These are phyloP conservation scores for Melanophora roralis DNA, from an alignment of 2,888 invertebrate genomes.

Conservation along the genomic window DNA sequence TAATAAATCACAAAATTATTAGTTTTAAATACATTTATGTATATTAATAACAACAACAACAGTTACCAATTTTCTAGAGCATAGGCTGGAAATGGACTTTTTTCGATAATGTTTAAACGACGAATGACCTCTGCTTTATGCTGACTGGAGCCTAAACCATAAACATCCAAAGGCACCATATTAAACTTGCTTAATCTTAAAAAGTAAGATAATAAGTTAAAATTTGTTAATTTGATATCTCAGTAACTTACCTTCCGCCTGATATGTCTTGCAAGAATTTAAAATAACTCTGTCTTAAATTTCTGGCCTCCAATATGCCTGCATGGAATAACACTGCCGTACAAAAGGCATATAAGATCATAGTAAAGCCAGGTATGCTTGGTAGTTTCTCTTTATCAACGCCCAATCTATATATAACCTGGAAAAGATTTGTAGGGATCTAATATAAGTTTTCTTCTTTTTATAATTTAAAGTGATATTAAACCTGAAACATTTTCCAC, in stretches of 20 bases:
- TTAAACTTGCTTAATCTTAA: slow-evolving; percentile 81
- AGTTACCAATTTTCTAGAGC: slow-evolving; percentile 67
- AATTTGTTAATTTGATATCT: too few species aligned
- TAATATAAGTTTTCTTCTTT: too few species aligned
- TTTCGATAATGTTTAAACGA: slow-evolving; percentile 67
- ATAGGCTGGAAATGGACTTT: slow-evolving; percentile 65
- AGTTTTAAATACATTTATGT: background rate
- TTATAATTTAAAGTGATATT: background rate
- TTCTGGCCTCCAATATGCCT: slow-evolving; percentile 87
- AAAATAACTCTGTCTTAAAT: slow-evolving; percentile 88
- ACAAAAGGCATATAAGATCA: slow-evolving; percentile 85
- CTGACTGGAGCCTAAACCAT: slow-evolving; percentile 80
- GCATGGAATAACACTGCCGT: slow-evolving; percentile 88
- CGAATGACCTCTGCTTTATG: slow-evolving; percentile 77
- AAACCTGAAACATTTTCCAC: slow-evolving; percentile 89
- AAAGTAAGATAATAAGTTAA: background rate
- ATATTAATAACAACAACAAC: too few species aligned
- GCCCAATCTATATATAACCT: slow-evolving; percentile 86
- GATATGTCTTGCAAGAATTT: slow-evolving; percentile 87
- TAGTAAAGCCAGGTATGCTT: slow-evolving; percentile 83
- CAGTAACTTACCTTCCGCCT: slow-evolving; percentile 80
- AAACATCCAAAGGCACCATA: slow-evolving; percentile 80
- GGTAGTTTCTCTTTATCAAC: slow-evolving; percentile 82
- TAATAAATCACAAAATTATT: slow-evolving; percentile 4
- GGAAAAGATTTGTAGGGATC: slow-evolving; percentile 16